Evolutionary conservation across 2,888 invertebrate species (phyloP).

Genomic region (Synergus gifuensis): DNA sequence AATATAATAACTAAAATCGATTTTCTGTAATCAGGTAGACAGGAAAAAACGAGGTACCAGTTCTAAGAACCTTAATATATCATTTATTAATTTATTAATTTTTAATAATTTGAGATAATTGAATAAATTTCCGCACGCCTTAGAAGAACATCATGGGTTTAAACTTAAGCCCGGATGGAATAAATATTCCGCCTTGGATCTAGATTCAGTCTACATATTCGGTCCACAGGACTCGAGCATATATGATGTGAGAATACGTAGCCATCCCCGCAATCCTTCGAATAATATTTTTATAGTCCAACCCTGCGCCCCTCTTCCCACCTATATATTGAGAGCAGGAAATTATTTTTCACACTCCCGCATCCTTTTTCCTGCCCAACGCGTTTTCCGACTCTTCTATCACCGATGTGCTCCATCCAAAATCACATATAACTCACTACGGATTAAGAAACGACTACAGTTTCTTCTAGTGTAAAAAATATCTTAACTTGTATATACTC

Average conservation of each 20-base stretch:
- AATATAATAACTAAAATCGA: too few relatives aligned
- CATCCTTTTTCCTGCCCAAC: constrained; percentile 57
- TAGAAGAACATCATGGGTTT: background rate
- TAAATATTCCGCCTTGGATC: constrained; percentile 39
- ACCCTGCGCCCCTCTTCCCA: constrained; percentile 62
- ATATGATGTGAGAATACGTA: constrained; percentile 63
- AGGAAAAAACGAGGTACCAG: too few relatives aligned
- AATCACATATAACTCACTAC: constrained; percentile 24
- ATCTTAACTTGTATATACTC: background rate
- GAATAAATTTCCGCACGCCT: background rate
- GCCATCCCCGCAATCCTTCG: constrained; percentile 65
- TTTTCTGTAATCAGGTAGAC: too few relatives aligned
- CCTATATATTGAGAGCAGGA: constrained; percentile 72
- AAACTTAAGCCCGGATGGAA: constrained; percentile 8
- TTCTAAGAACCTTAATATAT: too few relatives aligned
- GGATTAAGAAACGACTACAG: constrained; percentile 18
- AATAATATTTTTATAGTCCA: constrained; percentile 75
- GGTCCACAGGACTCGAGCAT: constrained; percentile 49
- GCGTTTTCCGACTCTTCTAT: constrained; percentile 56
- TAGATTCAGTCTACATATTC: constrained; percentile 45
- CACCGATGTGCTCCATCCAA: background rate
- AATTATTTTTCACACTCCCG: constrained; percentile 76
- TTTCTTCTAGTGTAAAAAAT: background rate
- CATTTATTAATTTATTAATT: background rate
- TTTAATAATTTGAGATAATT: background rate